Conservation (phyloP, 1,140 invertebrate species). For the Dolichoris vasculosae region DNA sequence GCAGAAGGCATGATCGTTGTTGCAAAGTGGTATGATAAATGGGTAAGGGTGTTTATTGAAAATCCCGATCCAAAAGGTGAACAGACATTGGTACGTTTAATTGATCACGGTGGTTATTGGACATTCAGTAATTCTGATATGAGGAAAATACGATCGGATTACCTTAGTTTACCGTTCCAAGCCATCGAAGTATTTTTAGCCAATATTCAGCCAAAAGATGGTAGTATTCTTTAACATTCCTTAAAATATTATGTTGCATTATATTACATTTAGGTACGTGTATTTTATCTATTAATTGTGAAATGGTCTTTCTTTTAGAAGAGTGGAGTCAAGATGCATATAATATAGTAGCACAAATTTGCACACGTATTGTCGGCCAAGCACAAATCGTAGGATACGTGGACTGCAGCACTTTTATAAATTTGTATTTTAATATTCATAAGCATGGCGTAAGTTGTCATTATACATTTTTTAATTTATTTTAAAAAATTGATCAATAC, state of each 20-base stretch:
- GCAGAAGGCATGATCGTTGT: slow-evolving; percentile 91
- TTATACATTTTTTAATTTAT: not conserved
- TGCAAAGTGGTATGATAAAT: slow-evolving; percentile 85
- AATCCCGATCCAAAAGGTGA: slow-evolving; percentile 80
- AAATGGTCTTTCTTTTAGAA: slow-evolving; percentile 55
- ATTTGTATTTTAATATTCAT: slow-evolving; percentile 67
- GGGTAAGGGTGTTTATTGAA: slow-evolving; percentile 92
- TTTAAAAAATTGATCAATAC: too few relatives aligned
- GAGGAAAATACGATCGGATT: slow-evolving; percentile 93
- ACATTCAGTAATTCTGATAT: slow-evolving; percentile 83
- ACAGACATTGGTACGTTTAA: slow-evolving; percentile 88
- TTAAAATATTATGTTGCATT: not conserved
- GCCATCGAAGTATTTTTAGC: slow-evolving; percentile 94
- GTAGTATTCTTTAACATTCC: slow-evolving; percentile 67
- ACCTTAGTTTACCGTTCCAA: slow-evolving; percentile 95
- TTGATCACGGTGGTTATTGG: slow-evolving; percentile 96
- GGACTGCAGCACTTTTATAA: slow-evolving; percentile 70
- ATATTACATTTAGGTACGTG: not conserved
- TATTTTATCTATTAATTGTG: not conserved
- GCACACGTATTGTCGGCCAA: slow-evolving; percentile 86
- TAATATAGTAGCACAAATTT: slow-evolving; percentile 84
- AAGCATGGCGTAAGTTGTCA: slow-evolving; percentile 66
- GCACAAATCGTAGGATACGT: slow-evolving; percentile 90
- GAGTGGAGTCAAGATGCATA: slow-evolving; percentile 86
- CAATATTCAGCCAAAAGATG: slow-evolving; percentile 87